phyloP scores from a whole-genome alignment of 2,888 invertebrate species.

The Caenorhabditis parvicauda region DNA sequence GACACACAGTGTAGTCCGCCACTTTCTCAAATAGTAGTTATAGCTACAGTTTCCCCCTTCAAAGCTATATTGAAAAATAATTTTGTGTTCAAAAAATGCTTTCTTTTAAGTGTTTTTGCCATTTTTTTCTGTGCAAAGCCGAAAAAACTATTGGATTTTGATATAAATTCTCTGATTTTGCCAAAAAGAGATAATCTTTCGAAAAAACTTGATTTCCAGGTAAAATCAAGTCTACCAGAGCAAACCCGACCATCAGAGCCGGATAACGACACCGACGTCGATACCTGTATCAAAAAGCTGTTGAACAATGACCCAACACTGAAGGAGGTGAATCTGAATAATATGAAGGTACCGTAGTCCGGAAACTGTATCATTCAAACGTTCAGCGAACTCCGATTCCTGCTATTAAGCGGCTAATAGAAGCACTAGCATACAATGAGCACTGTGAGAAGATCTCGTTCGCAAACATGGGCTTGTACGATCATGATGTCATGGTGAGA shows the following conservation, averaged over 20 bases:
- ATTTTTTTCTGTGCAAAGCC: background rate
- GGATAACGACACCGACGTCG: constrained; percentile 92
- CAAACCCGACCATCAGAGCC: constrained; percentile 72
- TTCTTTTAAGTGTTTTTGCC: too few species aligned
- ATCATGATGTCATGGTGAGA: constrained; percentile 75
- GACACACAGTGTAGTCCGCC: too few species aligned
- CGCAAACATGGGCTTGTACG: constrained; percentile 88
- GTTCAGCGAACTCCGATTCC: constrained; percentile 61
- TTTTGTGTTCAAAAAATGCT: too few species aligned
- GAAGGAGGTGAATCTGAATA: constrained; percentile 95
- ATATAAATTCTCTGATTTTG: too few species aligned
- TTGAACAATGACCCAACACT: constrained; percentile 76
- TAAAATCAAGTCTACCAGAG: constrained; percentile 57
- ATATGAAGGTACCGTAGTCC: constrained; percentile 77
- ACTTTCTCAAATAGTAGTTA: too few species aligned
- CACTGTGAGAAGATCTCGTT: constrained; percentile 86
- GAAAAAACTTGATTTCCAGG: constrained; percentile 2
- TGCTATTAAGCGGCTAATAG: constrained; percentile 77
- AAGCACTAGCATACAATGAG: constrained; percentile 83
- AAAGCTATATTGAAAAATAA: too few species aligned
- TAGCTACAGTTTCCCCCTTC: too few species aligned
- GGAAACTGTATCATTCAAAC: background rate
- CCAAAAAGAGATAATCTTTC: background rate
- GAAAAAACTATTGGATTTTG: too few species aligned
- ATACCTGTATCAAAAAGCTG: constrained; percentile 68